Evolutionary conservation across 2,113 vertebrate species (phyloP).

Genomic region (Ploceus nigricollis): DNA sequence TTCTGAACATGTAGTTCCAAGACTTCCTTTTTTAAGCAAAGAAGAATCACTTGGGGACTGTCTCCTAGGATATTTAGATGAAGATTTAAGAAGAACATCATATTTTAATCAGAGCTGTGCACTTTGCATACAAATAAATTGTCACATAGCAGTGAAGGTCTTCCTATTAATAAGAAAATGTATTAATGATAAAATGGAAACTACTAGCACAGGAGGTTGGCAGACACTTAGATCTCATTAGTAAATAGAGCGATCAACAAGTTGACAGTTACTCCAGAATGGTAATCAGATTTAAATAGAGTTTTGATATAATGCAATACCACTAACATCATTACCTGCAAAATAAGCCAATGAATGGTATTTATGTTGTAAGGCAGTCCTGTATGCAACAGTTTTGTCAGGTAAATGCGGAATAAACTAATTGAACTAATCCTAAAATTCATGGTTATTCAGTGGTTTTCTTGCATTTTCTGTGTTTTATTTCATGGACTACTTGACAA

Average conservation of each 20-base stretch:
- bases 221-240: constrained; percentile 53
- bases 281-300: constrained; percentile 58
- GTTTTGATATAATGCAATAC: constrained; percentile 23
- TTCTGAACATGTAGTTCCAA: constrained; percentile 65
- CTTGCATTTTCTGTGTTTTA: not conserved
- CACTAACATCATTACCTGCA: constrained; percentile 36
- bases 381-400: not conserved
- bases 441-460: not conserved
- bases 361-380: not conserved
- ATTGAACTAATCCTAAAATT: not conserved
- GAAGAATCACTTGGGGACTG: constrained; percentile 42
- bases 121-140: constrained; percentile 45
- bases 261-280: constrained; percentile 30
- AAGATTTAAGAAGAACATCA: constrained; percentile 46
- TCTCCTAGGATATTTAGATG: constrained; percentile 47
- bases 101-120: constrained; percentile 62
- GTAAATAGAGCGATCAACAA: constrained; percentile 42
- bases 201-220: not conserved
- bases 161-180: constrained; percentile 24
- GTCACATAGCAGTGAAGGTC: constrained; percentile 4
- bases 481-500: not conserved
- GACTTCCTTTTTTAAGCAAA: constrained; percentile 44
- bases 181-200: constrained; percentile 51
- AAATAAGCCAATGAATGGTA: constrained; percentile 22
- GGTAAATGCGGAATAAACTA: not conserved